These are phyloP conservation scores for Myopa tessellatipennis DNA, from an alignment of 2,888 invertebrate genomes.

Conservation along the genomic window DNA sequence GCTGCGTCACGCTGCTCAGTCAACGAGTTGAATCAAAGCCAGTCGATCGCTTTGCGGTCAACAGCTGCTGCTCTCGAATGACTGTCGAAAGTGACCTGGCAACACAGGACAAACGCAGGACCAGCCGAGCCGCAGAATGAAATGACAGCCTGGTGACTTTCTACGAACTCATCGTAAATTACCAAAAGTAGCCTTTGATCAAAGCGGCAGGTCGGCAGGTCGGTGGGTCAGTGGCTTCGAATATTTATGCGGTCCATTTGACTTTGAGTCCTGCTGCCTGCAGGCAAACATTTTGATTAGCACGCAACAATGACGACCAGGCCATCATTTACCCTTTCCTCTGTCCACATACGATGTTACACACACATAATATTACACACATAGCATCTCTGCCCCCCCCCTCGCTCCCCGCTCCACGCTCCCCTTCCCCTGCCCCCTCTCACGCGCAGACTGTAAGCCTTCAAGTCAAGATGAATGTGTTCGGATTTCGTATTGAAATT, in stretches of 20 bases:
- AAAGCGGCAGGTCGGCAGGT: background rate
- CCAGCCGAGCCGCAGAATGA: background rate
- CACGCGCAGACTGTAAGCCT: background rate
- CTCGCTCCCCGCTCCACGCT: background rate
- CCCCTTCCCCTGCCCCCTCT: background rate
- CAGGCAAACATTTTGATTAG: background rate
- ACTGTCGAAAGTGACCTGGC: background rate
- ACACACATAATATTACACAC: background rate
- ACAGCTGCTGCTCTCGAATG: background rate
- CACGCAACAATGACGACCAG: background rate
- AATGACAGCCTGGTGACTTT: background rate
- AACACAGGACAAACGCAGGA: background rate
- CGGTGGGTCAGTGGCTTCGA: background rate
- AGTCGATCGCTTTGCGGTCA: background rate
- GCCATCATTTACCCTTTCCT: background rate
- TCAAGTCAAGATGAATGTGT: slow-evolving; percentile 33
- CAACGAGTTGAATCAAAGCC: background rate
- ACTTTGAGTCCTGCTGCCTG: slow-evolving; percentile 15
- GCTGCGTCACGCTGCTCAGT: background rate
- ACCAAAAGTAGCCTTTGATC: slow-evolving; percentile 32
- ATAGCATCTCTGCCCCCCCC: background rate
- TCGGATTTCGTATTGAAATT: slow-evolving; percentile 32
- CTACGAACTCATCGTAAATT: slow-evolving; percentile 30
- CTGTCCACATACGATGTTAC: background rate
- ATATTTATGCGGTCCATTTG: slow-evolving; percentile 29